Percentiles rank a stretch among this genome's conserved stretches.
These are phyloP conservation scores for Columba guinea DNA, from an alignment of 2,797 vertebrate species.

Conservation along the genomic window DNA sequence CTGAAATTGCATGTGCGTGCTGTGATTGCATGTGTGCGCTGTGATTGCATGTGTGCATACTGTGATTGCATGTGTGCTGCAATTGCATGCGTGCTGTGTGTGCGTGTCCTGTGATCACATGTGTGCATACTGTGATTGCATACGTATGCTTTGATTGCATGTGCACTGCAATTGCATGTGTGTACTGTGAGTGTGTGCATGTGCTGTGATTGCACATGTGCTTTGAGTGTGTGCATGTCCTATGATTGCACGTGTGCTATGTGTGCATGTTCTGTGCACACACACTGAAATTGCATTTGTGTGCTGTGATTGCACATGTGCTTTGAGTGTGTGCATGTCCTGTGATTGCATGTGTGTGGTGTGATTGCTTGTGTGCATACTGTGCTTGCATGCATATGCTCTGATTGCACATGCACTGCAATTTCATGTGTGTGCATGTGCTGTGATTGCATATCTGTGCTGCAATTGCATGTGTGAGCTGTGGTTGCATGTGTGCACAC, in stretches of 20 bases:
- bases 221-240: not conserved
- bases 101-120: no score
- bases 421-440: no score
- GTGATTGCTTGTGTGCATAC: no score
- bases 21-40: not conserved
- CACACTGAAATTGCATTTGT: fast-evolving
- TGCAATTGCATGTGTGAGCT: not conserved
- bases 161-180: no score
- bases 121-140: no score
- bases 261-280: no score
- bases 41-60: not conserved
- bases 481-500: not conserved
- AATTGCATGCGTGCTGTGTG: not conserved
- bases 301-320: no score
- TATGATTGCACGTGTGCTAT: not conserved
- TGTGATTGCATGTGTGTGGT: not conserved
- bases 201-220: not conserved
- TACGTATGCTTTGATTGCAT: fast-evolving
- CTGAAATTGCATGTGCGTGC: no score
- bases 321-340: not conserved
- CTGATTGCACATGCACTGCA: not conserved
- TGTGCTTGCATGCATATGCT: no score
- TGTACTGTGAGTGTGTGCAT: not conserved
- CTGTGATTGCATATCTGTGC: no score
- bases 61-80: no score